Evolutionary conservation across 2,113 vertebrate genomes (phyloP).

Genomic region (Semicossyphus pulcher): DNA sequence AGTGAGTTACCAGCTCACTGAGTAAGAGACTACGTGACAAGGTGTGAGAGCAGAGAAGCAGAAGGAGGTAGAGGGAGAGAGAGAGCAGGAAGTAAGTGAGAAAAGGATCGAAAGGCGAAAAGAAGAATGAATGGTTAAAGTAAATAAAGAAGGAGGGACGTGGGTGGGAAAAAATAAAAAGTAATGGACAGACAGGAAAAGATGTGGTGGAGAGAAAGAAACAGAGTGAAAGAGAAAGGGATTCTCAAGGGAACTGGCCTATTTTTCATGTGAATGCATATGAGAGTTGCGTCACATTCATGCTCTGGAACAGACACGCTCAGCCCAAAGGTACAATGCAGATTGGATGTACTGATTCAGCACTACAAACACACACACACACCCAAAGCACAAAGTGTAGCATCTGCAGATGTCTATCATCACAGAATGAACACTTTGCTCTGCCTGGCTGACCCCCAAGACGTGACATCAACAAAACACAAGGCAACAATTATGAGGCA

Average conservation of each 20-base stretch:
- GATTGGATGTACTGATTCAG: conserved; percentile 12
- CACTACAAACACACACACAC: not conserved
- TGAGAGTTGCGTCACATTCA: conserved; percentile 40
- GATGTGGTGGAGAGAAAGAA: not conserved
- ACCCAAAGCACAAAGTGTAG: not conserved
- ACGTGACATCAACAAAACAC: conserved; percentile 3
- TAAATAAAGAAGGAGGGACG: conserved; percentile 19
- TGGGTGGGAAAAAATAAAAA: conserved; percentile 52
- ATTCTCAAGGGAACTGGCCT: conserved; percentile 66
- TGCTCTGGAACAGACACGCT: conserved; percentile 21
- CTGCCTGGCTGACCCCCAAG: not conserved
- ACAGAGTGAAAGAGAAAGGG: not conserved
- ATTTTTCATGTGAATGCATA: conserved; percentile 71
- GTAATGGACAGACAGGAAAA: conserved; percentile 41
- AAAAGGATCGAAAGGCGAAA: conserved; percentile 43
- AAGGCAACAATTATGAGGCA: not conserved
- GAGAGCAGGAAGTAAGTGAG: conserved; percentile 35
- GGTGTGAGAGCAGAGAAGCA: conserved; percentile 49
- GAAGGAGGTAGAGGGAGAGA: conserved; percentile 12
- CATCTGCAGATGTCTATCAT: conserved; percentile 21
- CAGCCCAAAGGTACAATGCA: conserved; percentile 11
- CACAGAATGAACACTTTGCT: not conserved
- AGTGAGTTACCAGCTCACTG: conserved; percentile 10
- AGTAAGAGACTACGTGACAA: conserved; percentile 38
- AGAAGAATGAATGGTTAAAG: conserved; percentile 44